Evolutionary conservation across 2,888 invertebrate species (phyloP), one percentile per base, ranked within the genome.

Genomic region (Desoria tigrina): DNA sequence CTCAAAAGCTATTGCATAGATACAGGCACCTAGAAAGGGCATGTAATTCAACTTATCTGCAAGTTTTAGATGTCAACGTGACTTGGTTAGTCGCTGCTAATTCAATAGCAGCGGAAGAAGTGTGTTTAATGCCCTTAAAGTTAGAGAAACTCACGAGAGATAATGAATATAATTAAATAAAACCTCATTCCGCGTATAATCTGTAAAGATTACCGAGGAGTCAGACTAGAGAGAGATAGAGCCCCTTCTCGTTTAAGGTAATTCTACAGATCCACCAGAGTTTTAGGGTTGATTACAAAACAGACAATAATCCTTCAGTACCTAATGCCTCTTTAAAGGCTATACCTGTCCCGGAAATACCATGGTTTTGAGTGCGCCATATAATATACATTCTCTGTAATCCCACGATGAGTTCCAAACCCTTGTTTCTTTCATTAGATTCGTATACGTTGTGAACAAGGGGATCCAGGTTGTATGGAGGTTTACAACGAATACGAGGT

Each of bases 91-190:
- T 6, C 6, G 3, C 16, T 51, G 51, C 16, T 51, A 51, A 51
- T 51, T 51, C 9, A 23, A 51, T 51, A 21, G 6, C 23, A n/a
- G 7, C 4, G 21, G 32, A 32, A 11, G 6, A 32, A 32, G 11
- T 32, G 11, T 32, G n/a, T n/a, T n/a, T n/a, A n/a, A n/a, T n/a
- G 32, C 6, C 6, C 11, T 11, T 11, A 32, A 45, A 45, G 21
- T 45, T 45, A n/a, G 45, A 45, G 45, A 45, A 45, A 45, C 45
- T 9, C 32, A 11, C 18, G 7, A 32, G 21, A 26, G 51, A 51
- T 51, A 51, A 51, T 51, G 51, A 51, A 51, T 51, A 51, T 51
- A 24, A 51, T 51, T 51, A 51, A 51, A 24, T 26, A 51, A 51
- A 51, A n/a, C 21, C 21, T 45, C 45, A 45, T 51, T 51, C 16